phyloP scores from a whole-genome alignment of 1,140 invertebrate species.

The Bombus confusus region DNA sequence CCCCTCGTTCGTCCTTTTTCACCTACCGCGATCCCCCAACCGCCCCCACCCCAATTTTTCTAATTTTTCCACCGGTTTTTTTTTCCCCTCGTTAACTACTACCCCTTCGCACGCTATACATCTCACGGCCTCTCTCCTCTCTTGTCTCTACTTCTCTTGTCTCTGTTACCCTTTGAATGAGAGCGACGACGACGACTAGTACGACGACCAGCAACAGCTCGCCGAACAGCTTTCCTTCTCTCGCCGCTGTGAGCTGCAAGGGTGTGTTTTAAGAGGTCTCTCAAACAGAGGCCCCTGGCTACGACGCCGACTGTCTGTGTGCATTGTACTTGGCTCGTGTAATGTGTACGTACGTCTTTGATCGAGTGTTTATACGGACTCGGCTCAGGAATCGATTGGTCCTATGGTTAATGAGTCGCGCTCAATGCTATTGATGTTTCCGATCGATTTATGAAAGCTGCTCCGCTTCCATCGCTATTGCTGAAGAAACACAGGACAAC shows the following conservation, averaged over 20 bases:
- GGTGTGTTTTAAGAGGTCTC: constrained; percentile 76
- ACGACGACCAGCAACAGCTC: constrained; percentile 1
- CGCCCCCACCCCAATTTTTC: constrained; percentile 41
- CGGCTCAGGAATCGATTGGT: constrained; percentile 59
- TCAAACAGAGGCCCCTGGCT: constrained; percentile 60
- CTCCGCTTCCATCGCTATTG: background rate
- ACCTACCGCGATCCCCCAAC: background rate
- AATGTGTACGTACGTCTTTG: constrained; percentile 68
- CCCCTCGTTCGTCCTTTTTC: constrained; percentile 10
- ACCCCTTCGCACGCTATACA: constrained; percentile 31
- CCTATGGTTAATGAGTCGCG: constrained; percentile 65
- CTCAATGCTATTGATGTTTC: constrained; percentile 60
- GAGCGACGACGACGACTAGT: background rate
- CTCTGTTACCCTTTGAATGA: constrained; percentile 1
- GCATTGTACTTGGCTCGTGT: constrained; percentile 64
- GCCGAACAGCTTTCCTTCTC: constrained; percentile 37
- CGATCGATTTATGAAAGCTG: constrained; percentile 53
- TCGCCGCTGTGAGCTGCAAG: constrained; percentile 63
- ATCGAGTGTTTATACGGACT: constrained; percentile 64
- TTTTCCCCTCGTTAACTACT: constrained; percentile 28
- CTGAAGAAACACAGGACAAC: background rate
- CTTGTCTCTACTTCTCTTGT: constrained; percentile 14
- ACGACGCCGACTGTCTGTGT: constrained; percentile 56
- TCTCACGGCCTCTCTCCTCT: constrained; percentile 13
- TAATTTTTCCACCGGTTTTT: constrained; percentile 29